Evolutionary conservation across 2,888 invertebrate genomes (phyloP), one percentile per base, ranked within the genome.

Genomic region (Pocota personata): DNA sequence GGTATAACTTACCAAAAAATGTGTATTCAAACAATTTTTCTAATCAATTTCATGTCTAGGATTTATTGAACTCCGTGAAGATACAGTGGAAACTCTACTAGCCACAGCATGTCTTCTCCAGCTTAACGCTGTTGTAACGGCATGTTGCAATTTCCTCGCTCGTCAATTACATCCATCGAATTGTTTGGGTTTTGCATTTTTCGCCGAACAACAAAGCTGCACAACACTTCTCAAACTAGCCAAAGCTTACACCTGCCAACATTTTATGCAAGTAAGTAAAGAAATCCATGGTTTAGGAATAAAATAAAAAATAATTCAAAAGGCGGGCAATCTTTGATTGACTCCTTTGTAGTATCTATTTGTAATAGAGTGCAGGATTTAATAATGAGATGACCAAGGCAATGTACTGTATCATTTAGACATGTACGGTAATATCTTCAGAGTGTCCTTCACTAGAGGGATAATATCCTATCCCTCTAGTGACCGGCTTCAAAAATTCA

Each of bases 201-300:
- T 98, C 93, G 98, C 98, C 50, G 98, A 98, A 91, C 96, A 97
- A 89, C 98, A 98, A 92, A 96, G 97, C 67, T 98, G 98, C 92
- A 93, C 94, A 87, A 95, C 96, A 88, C 94, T 98, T 88, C 94
- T 97, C 88, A 95, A 95, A 90, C 94, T 96, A 89, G 97, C 98
- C 86, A 95, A 97, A 91, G 95, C 96, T 88, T 98, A 96, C 90
- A 97, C 97, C 52, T 96, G 96, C 88, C 95, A 96, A 92, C 94
- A 96, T 93, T 96, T 96, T 90, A 96, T 96, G 95, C 96, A 96
- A 94, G 97, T 96, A 91, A 91, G 93, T 89, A 12, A n/a, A 16
- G 3, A 37, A 7, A n/a, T n/a, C n/a, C 40, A n/a, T 16, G n/a
- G n/a, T 30, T 1, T 8, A 5, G 5, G 27, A 16, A 43, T 19